Evolutionary conservation across 2,113 vertebrate genomes (phyloP).

Genomic region (Zosterops pallidus): DNA sequence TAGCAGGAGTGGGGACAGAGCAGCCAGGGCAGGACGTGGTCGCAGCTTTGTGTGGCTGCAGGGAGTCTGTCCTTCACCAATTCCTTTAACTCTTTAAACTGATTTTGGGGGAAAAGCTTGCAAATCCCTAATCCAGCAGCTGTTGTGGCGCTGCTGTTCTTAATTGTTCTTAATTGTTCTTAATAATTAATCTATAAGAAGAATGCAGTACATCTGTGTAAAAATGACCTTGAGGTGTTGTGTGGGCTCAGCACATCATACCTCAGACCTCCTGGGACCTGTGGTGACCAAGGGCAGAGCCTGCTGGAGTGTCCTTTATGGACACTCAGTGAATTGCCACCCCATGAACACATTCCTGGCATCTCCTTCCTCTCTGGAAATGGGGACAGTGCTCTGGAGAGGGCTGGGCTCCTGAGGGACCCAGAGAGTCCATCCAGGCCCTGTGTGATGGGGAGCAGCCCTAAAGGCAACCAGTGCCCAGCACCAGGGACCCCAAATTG

Average conservation of each 20-base stretch:
- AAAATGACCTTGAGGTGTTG: not conserved
- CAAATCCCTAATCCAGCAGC: not conserved
- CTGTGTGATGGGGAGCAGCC: not conserved
- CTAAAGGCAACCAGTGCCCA: not conserved
- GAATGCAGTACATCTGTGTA: not conserved
- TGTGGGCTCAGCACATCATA: fast-evolving
- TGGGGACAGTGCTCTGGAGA: not conserved
- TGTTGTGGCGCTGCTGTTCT: not conserved
- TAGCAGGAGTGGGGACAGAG: not conserved
- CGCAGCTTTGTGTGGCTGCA: fast-evolving
- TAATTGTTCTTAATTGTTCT: not conserved
- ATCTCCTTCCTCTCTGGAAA: not conserved
- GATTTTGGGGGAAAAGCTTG: not conserved
- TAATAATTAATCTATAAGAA: not conserved
- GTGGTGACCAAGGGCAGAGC: not conserved
- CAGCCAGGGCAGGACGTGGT: not conserved
- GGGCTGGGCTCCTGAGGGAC: not conserved
- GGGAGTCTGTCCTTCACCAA: not conserved
- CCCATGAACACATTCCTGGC: not conserved
- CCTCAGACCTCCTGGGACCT: not conserved
- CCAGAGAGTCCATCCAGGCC: not conserved
- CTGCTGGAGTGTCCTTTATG: fast-evolving
- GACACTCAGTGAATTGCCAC: not conserved
- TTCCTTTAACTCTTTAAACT: not conserved
- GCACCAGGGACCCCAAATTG: not conserved